Evolutionary conservation across 1,140 invertebrate species (phyloP).

Genomic region (Plutomurus gul): DNA sequence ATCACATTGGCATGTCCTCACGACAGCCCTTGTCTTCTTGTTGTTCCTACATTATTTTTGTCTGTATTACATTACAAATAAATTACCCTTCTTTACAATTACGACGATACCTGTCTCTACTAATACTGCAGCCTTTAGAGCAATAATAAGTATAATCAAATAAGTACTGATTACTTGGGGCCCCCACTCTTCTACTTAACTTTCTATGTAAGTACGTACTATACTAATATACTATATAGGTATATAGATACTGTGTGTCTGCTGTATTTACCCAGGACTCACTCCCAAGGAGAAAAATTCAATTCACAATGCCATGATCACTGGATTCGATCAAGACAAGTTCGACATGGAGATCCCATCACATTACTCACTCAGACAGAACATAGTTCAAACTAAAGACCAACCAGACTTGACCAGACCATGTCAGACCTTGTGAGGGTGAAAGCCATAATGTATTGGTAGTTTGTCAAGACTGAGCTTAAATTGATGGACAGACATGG

Average conservation of each 20-base stretch:
- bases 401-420: not conserved
- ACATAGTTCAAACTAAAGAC: not conserved
- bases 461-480: not conserved
- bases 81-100: conserved; percentile 8
- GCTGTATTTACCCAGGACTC: no score
- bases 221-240: no score
- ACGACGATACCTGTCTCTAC: no score
- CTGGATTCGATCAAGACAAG: not conserved
- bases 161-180: no score
- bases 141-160: no score
- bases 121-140: no score
- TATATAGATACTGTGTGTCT: no score
- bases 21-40: not conserved
- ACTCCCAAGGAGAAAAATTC: no score
- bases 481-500: not conserved
- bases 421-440: conserved; percentile 1
- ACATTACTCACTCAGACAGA: not conserved
- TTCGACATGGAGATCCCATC: conserved; percentile 15
- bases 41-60: conserved; percentile 1
- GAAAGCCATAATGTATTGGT: not conserved
- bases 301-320: no score
- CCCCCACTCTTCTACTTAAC: no score
- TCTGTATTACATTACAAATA: conserved; percentile 9
- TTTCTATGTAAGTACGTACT: no score
- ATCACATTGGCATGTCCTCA: not conserved